These are phyloP conservation scores for Ptychodera flava DNA, from an alignment of 35 echinoderm and acorn worm genomes.

Conservation along the genomic window DNA sequence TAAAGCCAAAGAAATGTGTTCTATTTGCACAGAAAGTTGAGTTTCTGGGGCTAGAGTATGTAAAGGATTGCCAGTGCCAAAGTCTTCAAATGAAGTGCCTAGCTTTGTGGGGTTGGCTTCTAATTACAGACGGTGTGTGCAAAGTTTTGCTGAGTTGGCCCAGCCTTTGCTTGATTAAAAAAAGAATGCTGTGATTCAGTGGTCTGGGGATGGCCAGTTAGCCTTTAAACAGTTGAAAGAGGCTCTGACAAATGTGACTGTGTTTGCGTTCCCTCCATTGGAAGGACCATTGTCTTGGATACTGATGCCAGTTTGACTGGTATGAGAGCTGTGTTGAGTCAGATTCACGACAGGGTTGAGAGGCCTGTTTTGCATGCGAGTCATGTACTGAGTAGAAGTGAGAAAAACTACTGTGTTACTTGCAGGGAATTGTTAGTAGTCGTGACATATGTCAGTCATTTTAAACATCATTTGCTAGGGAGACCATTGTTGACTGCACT, in stretches of 20 bases:
- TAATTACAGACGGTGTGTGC: too few species aligned
- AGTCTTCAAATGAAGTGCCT: constrained; percentile 6
- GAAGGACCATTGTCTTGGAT: constrained; percentile 45
- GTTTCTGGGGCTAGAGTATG: constrained; percentile 50
- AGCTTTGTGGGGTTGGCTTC: constrained; percentile 58
- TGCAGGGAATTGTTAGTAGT: constrained; percentile 41
- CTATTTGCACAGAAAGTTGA: constrained; percentile 20
- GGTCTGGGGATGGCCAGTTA: constrained; percentile 27
- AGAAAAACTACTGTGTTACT: constrained; percentile 41
- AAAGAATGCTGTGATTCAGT: constrained; percentile 13
- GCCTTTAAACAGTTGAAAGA: too few species aligned
- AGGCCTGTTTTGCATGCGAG: too few species aligned
- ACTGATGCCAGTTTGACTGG: constrained; percentile 44
- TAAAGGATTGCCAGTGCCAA: constrained; percentile 5
- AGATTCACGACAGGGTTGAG: too few species aligned
- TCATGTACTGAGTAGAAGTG: constrained; percentile 2
- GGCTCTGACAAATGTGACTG: too few species aligned
- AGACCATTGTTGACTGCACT: constrained; percentile 19
- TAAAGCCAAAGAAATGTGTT: constrained; percentile 25
- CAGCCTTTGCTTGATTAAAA: constrained; percentile 31
- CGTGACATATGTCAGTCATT: constrained; percentile 22
- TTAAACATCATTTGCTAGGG: constrained; percentile 40
- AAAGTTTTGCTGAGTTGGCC: constrained; percentile 36
- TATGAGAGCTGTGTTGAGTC: constrained; percentile 31
- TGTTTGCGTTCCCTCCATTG: background rate